A percentile compares a stretch with the other conserved stretches of the same genome.
Conservation (phyloP, 2,113 vertebrate genomes). For the Muntiacus muntjak region DNA sequence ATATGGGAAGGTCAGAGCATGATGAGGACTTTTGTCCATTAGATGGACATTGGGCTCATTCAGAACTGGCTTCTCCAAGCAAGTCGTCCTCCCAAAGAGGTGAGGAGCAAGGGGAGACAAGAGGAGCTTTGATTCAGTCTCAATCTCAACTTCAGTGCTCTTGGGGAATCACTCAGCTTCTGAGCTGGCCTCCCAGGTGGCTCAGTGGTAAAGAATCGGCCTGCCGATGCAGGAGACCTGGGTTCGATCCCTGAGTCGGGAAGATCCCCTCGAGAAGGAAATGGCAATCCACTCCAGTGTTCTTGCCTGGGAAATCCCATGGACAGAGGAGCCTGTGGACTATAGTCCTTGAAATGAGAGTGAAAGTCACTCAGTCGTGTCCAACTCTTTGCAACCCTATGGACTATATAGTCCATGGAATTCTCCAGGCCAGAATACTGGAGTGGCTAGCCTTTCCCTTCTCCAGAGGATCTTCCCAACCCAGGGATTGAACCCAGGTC, state of each 20-base stretch:
- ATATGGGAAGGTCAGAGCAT: neutral
- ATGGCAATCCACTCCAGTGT: neutral
- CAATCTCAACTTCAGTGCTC: rapidly evolving
- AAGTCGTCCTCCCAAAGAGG: neutral
- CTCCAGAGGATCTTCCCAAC: neutral
- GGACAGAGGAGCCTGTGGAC: neutral
- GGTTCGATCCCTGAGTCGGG: neutral
- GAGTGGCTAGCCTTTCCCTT: neutral
- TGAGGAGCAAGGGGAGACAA: no score
- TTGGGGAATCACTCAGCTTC: no score
- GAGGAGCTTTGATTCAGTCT: neutral
- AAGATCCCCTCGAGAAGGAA: neutral
- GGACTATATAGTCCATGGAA: neutral
- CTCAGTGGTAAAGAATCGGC: neutral
- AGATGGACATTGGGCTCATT: neutral
- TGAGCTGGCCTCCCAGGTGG: neutral
- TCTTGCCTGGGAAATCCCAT: neutral
- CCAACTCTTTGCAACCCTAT: neutral
- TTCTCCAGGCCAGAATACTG: neutral
- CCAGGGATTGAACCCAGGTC: neutral
- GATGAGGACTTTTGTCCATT: neutral
- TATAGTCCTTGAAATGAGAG: neutral
- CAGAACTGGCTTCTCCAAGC: neutral
- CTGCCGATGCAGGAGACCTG: neutral
- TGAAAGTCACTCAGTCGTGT: neutral